Percentiles rank a stretch among this genome's conserved stretches.
Evolutionary conservation across 2,888 invertebrate genomes (phyloP).

Genomic region (Pachycephus smyrnensis): DNA sequence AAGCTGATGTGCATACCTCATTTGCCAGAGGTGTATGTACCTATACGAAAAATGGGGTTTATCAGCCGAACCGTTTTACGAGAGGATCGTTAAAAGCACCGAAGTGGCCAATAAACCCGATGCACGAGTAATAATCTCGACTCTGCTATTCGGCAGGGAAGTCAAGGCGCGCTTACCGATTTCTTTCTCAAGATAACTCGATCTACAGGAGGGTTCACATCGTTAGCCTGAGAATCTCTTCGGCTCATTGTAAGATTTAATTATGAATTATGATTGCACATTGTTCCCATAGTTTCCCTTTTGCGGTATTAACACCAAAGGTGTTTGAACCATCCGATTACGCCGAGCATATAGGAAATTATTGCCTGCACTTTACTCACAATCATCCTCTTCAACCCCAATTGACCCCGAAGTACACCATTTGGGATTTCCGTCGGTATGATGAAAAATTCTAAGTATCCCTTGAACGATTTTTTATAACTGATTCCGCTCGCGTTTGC

Average conservation of each 20-base stretch:
- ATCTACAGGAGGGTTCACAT: constrained; percentile 30
- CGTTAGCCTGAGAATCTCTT: constrained; percentile 20
- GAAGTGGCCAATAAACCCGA: background rate
- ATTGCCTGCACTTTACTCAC: background rate
- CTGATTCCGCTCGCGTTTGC: background rate
- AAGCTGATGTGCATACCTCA: background rate
- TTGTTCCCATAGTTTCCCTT: constrained; percentile 54
- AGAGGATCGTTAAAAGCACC: constrained; percentile 24
- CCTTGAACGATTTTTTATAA: background rate
- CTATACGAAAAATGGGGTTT: constrained; percentile 16
- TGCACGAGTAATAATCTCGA: background rate
- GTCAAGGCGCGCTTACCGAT: background rate
- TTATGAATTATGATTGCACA: constrained; percentile 54
- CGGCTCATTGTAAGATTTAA: constrained; percentile 39
- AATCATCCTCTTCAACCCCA: background rate
- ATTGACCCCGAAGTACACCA: background rate
- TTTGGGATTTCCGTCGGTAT: background rate
- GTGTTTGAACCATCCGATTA: constrained; percentile 6
- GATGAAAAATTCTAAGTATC: background rate
- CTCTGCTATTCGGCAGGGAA: background rate
- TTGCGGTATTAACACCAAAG: constrained; percentile 36
- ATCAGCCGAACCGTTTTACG: constrained; percentile 28
- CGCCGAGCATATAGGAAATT: background rate
- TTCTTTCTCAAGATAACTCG: background rate
- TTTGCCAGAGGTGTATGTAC: background rate